Percentiles rank a stretch among this genome's conserved stretches.
Conservation (phyloP, 1,140 invertebrate species). For the silkworm (Bombyx mori) region ASM3026992v2 NC_085115.1:4327001-4327500, state of each 20-base stretch:
- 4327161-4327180: background rate
- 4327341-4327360: slow-evolving; percentile 48
- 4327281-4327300: slow-evolving; percentile 53
- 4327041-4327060: too few species aligned
- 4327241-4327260: slow-evolving; percentile 25
- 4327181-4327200: slow-evolving; percentile 11
- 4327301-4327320: slow-evolving; percentile 35
- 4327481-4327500: too few species aligned
- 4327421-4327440: background rate
- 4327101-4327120: too few species aligned
- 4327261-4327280: slow-evolving; percentile 21
- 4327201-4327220: background rate
- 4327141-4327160: too few species aligned
- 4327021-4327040: too few species aligned
- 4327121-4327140: too few species aligned
- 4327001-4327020: too few species aligned
- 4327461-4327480: too few species aligned
- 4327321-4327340: slow-evolving; percentile 35
- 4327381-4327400: slow-evolving; percentile 6
- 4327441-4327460: too few species aligned
- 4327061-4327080: too few species aligned
- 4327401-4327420: background rate
- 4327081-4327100: too few species aligned
- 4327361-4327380: slow-evolving; percentile 12
- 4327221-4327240: slow-evolving; percentile 18